Conservation (phyloP, 2,888 invertebrate species). For the Lagria hirta region DNA sequence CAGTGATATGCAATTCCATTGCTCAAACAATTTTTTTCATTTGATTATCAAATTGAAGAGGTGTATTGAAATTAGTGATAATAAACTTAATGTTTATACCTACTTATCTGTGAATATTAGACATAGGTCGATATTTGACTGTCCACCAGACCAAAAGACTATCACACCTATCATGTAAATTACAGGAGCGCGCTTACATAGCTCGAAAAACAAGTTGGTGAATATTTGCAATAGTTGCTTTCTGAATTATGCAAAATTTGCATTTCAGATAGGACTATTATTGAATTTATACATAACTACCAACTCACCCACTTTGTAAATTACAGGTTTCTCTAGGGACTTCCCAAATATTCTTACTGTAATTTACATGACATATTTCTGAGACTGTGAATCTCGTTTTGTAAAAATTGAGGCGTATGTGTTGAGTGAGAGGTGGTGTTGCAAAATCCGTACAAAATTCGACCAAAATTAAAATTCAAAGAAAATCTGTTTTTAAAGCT, state of each 20-base stretch:
- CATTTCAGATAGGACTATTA: too few species aligned
- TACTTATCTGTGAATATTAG: constrained; percentile 37
- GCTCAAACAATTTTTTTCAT: constrained; percentile 40
- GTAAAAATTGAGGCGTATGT: constrained; percentile 32
- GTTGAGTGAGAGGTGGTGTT: constrained; percentile 22
- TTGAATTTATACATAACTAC: too few species aligned
- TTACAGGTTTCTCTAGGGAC: constrained; percentile 10
- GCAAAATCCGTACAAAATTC: constrained; percentile 29
- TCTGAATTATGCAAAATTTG: too few species aligned
- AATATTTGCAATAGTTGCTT: too few species aligned
- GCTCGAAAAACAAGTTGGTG: too few species aligned
- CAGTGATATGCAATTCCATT: constrained; percentile 41
- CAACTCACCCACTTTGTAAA: constrained; percentile 12
- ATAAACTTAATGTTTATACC: constrained; percentile 25
- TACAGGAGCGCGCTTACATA: too few species aligned
- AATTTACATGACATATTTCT: constrained; percentile 15
- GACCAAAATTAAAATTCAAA: too few species aligned
- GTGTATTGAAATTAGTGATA: constrained; percentile 11
- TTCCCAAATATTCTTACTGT: constrained; percentile 5
- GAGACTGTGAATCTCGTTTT: constrained; percentile 17
- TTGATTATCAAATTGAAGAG: constrained; percentile 12
- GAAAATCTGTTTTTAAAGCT: too few species aligned
- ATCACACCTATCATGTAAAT: constrained; percentile 15
- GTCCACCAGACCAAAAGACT: constrained; percentile 17
- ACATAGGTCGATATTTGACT: constrained; percentile 12